Base-by-base conservation (phyloP, 2,888 invertebrate genomes). In the Coleophora deauratella region DNA sequence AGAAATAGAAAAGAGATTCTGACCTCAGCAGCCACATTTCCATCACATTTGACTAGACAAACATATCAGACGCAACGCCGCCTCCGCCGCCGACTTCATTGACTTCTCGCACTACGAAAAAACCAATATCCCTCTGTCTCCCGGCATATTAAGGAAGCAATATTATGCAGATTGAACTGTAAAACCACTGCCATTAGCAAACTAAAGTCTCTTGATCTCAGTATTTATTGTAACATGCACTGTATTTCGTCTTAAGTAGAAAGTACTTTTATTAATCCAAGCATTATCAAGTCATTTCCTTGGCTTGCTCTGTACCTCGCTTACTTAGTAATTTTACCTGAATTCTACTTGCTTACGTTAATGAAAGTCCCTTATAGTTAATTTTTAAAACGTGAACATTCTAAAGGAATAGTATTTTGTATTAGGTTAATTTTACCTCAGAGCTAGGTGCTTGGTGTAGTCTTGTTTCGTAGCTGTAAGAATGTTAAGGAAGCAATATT, bases 401-500 rank as follows among this genome's bases (percentile, higher is more conserved):
- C 36, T 27, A 11, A 27, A 35, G 12, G 30, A 30, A 14, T 15
- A 14, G 28, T 9, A 21, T 21, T 21, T 21, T 21, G 6, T 4
- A 21, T 21, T 21, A 21, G 21, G 21, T 21, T 21, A 21, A 21
- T 21, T 21, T 21, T 21, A 32, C 21, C 21, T 38, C 14, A 44
- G 42, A 41, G 6, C 21, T 21, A 4, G 21, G 21, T 21, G 21
- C 6, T 6, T 21, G 6, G 6, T 21, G 21, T 4, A 21, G 21
- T 4, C 68, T 66, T 70, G 68, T 70, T 70, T 69, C 68, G 62
- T 68, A 66, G 67, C 64, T 69, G 68, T 57, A 67, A 69, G 62
- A 80, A 81, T 77, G 78, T 80, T 82, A 77, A 81, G 68, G 80
- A 85, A 86, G 85, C 84, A 86, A 86, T 86, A 85, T 85, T 85